Base-by-base conservation (phyloP, 1,140 invertebrate genomes). In the Lepidotrigona ventralis region DNA sequence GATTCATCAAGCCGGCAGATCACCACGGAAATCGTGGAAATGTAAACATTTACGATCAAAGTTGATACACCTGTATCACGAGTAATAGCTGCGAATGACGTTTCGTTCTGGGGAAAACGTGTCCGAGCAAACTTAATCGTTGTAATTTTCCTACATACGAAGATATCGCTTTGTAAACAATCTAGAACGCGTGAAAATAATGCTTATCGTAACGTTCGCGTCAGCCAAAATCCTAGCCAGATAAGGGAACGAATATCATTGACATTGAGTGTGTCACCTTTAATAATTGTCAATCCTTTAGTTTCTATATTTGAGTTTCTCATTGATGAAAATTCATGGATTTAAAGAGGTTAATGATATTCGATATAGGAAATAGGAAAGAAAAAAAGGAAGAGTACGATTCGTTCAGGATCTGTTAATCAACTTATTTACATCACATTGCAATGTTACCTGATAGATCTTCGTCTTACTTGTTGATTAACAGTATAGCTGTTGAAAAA, bases 151-250 rank as follows among this genome's bases (percentile, higher is more conserved):
- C 70, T 70, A 70, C 21, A 17, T 15, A 29, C 6, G 17, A 39
- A 56, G 68, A 63, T 72, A 79, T 56, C 19, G 33, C 5, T 23
- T 17, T 1, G 23, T 17, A n/a, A 60, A 53, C 54, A 63, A 2
- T 53, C 54, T 60, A 23, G 12, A 11, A 12, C 46, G 15, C n/a
- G 21, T 56, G 64, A 8, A 79, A 79, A 79, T 70, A 70, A 58
- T 77, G 68, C 79, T 83, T 83, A 79, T 84, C 84, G 78, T 23
- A 60, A 46, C 39, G n/a, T 75, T 68, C 9, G 54, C 33, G 54
- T 75, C n/a, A 69, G 53, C 85, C 58, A 64, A 81, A 86, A 70
- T 75, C 33, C 23, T 58, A 21, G 4, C 29, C 56, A 46, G 73
- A 75, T 75, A 75, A 75, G 9, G 12, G 21, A 8, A 3, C 26